phyloP scores from a whole-genome alignment of 92 coral and sea anemone genomes.

The Paragorgia papillata region DNA sequence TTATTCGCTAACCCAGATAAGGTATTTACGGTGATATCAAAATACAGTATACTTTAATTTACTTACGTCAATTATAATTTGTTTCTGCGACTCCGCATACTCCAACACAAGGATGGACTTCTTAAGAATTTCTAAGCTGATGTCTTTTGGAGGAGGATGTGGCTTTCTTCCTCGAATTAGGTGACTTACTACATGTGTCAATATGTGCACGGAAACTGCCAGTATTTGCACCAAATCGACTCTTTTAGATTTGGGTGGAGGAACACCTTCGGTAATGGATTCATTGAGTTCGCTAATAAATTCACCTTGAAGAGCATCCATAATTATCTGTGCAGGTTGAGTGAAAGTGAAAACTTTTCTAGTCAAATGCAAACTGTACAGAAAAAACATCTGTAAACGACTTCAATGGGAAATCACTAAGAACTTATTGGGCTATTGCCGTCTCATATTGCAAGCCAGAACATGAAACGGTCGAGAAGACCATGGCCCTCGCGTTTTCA shows the following conservation, averaged over 20 bases:
- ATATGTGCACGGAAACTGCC: slow-evolving; percentile 19
- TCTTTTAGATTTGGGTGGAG: slow-evolving; percentile 27
- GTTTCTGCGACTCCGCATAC: slow-evolving; percentile 50
- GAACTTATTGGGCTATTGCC: neutral
- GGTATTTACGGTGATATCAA: no score
- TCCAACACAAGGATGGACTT: slow-evolving; percentile 21
- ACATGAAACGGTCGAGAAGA: slow-evolving; percentile 10
- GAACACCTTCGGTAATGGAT: slow-evolving; percentile 20
- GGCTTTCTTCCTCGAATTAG: slow-evolving; percentile 35
- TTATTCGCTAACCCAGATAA: no score
- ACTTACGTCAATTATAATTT: slow-evolving; percentile 54
- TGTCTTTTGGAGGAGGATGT: slow-evolving; percentile 31
- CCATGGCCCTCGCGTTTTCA: slow-evolving; percentile 20
- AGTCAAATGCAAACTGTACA: slow-evolving; percentile 25
- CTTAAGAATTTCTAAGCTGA: slow-evolving; percentile 29
- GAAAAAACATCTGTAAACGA: slow-evolving; percentile 32
- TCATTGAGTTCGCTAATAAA: slow-evolving; percentile 15
- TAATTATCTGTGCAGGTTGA: slow-evolving; percentile 7
- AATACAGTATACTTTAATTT: no score
- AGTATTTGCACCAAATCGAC: slow-evolving; percentile 14
- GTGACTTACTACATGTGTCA: slow-evolving; percentile 4
- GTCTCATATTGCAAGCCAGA: slow-evolving; percentile 23
- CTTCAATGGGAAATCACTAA: slow-evolving; percentile 2
- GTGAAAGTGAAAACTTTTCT: slow-evolving; percentile 16
- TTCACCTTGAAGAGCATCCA: slow-evolving; percentile 8